These are phyloP conservation scores for Frankliniella intonsa DNA, from an alignment of 2,888 invertebrate species.

Conservation along the genomic window DNA sequence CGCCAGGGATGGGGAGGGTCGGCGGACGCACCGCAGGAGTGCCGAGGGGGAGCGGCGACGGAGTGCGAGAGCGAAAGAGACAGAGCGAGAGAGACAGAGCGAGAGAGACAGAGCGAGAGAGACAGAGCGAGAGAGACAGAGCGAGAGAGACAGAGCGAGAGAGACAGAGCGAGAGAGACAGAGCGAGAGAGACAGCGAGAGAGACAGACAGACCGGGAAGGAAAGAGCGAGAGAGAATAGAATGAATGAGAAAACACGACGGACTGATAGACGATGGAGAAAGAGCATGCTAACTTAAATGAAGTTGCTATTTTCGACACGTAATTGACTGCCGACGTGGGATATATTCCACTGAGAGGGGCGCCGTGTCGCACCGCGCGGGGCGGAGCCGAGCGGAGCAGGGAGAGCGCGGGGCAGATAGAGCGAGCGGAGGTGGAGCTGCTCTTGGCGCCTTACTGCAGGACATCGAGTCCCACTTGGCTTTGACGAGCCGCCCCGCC, in stretches of 20 bases:
- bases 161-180: background rate
- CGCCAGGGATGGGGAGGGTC: background rate
- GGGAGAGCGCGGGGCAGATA: background rate
- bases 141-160: no score
- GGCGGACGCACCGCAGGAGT: background rate
- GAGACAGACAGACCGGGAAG: no score
- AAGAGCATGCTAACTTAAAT: background rate
- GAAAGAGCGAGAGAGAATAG: background rate
- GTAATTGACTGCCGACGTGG: background rate
- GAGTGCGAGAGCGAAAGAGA: background rate
- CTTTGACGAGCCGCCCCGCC: no score
- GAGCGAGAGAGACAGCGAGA: background rate
- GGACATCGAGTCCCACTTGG: no score
- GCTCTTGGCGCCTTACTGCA: no score
- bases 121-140: no score
- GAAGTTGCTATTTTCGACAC: constrained; percentile 8
- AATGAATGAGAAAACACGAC: background rate
- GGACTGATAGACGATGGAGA: background rate
- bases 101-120: no score
- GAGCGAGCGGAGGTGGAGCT: background rate
- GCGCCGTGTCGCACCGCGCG: background rate
- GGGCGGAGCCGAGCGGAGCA: background rate
- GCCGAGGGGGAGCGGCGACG: background rate
- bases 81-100: no score
- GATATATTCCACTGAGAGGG: no score